Evolutionary conservation across 2,888 invertebrate species (phyloP).

Genomic region (Monoplex corrugatus): DNA sequence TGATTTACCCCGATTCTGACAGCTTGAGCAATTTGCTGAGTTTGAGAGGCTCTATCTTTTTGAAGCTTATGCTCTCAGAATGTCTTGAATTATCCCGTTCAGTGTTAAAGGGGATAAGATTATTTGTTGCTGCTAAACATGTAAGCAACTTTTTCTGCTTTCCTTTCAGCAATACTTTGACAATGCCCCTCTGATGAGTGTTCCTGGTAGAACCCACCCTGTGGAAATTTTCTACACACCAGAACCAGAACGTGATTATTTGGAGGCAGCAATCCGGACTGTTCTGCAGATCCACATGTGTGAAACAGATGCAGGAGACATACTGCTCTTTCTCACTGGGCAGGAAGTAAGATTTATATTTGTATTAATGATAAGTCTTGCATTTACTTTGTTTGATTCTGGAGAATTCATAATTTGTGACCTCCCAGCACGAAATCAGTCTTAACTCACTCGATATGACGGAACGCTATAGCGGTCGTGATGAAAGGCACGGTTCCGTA

Average conservation of each 20-base stretch:
- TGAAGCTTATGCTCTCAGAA: too few species aligned
- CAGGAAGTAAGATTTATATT: conserved; percentile 86
- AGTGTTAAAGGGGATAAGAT: neutral
- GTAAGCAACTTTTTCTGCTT: neutral
- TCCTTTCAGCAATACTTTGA: conserved; percentile 94
- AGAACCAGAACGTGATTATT: conserved; percentile 97
- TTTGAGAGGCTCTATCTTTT: too few species aligned
- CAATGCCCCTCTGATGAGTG: conserved; percentile 98
- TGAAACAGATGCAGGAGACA: conserved; percentile 89
- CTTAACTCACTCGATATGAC: too few species aligned
- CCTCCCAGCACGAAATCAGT: too few species aligned
- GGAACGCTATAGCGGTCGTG: too few species aligned
- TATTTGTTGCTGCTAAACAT: neutral
- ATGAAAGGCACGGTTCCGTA: too few species aligned
- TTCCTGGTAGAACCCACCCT: conserved; percentile 97
- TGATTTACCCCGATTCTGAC: too few species aligned
- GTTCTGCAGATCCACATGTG: conserved; percentile 97
- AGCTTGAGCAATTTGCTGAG: too few species aligned
- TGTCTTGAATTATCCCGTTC: too few species aligned
- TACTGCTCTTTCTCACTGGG: conserved; percentile 93
- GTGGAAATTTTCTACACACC: conserved; percentile 99
- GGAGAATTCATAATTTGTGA: neutral
- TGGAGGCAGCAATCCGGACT: conserved; percentile 99
- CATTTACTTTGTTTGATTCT: neutral
- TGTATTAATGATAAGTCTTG: too few species aligned